Conservation (phyloP, 1,140 invertebrate genomes). For the Agrilus planipennis region DNA sequence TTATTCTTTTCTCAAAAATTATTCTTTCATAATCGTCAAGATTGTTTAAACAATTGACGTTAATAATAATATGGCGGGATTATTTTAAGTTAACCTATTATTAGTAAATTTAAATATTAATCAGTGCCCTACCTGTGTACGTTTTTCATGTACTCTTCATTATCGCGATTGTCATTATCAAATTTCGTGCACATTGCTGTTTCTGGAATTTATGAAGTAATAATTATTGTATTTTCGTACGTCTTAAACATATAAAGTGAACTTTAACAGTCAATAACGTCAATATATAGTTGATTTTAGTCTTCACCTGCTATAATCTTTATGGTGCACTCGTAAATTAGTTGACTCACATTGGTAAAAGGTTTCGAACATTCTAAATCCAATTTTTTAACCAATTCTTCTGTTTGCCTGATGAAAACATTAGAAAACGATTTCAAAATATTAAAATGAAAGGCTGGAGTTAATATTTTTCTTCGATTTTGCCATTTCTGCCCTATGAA, state of each 20-base stretch:
- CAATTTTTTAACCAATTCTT: conserved; percentile 2
- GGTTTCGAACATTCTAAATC: background rate
- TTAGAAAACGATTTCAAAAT: conserved; percentile 8
- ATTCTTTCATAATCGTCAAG: too few relatives aligned
- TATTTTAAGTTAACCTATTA: background rate
- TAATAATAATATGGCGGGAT: background rate
- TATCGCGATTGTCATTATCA: too few relatives aligned
- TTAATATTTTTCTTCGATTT: conserved; percentile 6
- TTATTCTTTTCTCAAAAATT: too few relatives aligned
- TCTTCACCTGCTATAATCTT: too few relatives aligned
- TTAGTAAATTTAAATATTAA: background rate
- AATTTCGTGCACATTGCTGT: conserved; percentile 2
- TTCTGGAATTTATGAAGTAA: background rate
- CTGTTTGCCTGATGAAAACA: conserved; percentile 6
- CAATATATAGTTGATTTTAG: too few relatives aligned
- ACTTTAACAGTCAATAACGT: background rate
- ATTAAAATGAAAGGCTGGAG: conserved; percentile 10
- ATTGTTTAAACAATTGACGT: too few relatives aligned
- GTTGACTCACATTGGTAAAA: background rate
- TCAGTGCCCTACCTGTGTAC: conserved; percentile 24
- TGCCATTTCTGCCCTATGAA: conserved; percentile 10
- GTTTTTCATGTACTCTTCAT: conserved; percentile 44
- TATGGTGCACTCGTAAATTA: background rate
- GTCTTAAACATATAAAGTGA: background rate
- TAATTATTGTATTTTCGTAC: too few relatives aligned